Base-by-base conservation (phyloP, 2,888 invertebrate species). In the Caenorhabditis sinica region DNA sequence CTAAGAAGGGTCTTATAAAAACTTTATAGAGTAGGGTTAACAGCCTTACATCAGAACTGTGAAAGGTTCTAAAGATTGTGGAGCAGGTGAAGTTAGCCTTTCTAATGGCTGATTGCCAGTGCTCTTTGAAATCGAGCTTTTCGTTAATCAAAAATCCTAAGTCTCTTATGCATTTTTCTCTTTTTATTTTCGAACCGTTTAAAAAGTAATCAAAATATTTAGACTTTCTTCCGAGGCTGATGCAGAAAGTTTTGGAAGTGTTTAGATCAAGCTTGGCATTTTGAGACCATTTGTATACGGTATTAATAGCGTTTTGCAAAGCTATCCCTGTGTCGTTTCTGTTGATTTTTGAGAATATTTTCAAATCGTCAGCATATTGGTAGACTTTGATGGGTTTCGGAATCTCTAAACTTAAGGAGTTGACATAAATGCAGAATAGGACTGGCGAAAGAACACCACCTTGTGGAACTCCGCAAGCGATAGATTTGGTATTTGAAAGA, bases 81-180 rank as follows among this genome's bases (percentile, higher is more conserved):
- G 20, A 53, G 40, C 65, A 40, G 13, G 40, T 9, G 28, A n/a
- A 23, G 23, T 51, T 30, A 0, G 51, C 51, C 51, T 17, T n/a
- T 25, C 51, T 49, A 15, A 68, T 68, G 0, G 69, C 53, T 51
- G n/a, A 23, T 36, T 36, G 17, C 40, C 51, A 51, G 20, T 53
- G 69, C 3, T n/a, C 3, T 0, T 17, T 17, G 36, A 56, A 69
- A 53, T 69, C 33, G 13, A 69, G 11, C 20, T 17, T 28, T 9
- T 25, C 15, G 2, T 8, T 33, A 0, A 63, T 63, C 13, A 43
- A n/a, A 20, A 63, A 63, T 23, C 63, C 63, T 13, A 63, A 23
- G 25, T 63, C 63, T 11, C 63, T 20, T 0, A 23, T 13, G 0
- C n/a, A 2, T 0, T 13, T 23, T 43, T 63, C 63, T 8, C 33